Base-by-base conservation (phyloP, 2,113 vertebrate species). In the Hucho hucho region DNA sequence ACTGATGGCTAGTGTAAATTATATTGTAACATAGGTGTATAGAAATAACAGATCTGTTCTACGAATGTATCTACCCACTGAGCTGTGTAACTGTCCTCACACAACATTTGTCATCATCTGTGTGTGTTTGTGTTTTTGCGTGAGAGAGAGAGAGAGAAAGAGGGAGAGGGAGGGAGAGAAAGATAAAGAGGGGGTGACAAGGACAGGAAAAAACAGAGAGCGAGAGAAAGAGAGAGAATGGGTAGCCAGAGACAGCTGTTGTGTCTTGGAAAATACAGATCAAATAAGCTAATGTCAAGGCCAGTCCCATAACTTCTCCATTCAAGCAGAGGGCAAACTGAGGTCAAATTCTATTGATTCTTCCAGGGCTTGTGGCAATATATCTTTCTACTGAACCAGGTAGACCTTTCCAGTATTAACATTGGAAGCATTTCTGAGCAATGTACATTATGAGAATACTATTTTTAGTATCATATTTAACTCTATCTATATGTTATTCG, bases 341-440 rank as follows among this genome's bases (percentile, higher is more conserved):
- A 83, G 87, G 89, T 92, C 87, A 90, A 89, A 78, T 84, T 90
- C 77, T 91, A 93, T 93, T 90, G 91, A 91, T 92, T 88, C 37
- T 79, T 89, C 73, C 78, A 74, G 79, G 83, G 83, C 81, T 84
- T 84, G 83, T 88, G 79, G 88, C 87, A 78, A 85, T 90, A 89
- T 90, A 89, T 90, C 87, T 89, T 74, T 86, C 83, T 73, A 72
- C 20, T 43, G 37, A 43, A 43, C 37, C 37, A 12, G 73, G 53
- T 73, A 6, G 12, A 63, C 61, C 22, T 63, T 25, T 12, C 9
- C 22, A 24, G 61, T 73, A 72, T 77, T 77, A 58, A 22, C 75
- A 77, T 65, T 77, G 75, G 71, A 63, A 63, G 22, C 29, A 28
- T 13, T 28, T 65, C 25, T 65, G 64, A 26, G 64, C 24, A 11